Evolutionary conservation across 2,797 vertebrate genomes (phyloP).

Genomic region (Acanthis flammea): DNA sequence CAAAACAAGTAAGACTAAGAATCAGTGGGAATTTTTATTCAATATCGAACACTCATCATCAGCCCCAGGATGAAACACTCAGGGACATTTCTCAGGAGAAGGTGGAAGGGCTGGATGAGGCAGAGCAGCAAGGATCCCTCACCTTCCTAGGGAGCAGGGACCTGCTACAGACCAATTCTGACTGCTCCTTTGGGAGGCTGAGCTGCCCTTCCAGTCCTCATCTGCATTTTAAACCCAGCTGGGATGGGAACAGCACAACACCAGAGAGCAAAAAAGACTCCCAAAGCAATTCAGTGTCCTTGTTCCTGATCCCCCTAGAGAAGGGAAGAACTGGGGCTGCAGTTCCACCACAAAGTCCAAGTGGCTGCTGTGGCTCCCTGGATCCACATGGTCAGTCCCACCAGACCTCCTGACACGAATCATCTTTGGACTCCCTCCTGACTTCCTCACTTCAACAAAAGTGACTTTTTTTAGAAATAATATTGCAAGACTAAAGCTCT

Average conservation of each 20-base stretch:
- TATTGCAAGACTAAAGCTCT: not conserved
- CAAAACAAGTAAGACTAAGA: not conserved
- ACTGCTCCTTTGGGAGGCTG: not conserved
- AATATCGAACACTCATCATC: not conserved
- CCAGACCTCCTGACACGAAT: not conserved
- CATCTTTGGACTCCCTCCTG: not conserved
- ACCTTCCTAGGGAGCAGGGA: not conserved
- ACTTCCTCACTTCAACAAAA: not conserved
- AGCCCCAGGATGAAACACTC: not conserved
- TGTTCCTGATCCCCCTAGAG: not conserved
- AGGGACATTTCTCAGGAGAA: not conserved
- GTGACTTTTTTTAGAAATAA: not conserved
- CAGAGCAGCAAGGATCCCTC: not conserved
- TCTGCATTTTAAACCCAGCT: fast-evolving
- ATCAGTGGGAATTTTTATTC: not conserved
- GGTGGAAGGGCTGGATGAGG: not conserved
- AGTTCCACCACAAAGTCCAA: not conserved
- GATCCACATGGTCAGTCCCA: not conserved
- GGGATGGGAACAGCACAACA: fast-evolving
- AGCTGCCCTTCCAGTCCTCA: not conserved
- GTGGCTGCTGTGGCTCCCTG: not conserved
- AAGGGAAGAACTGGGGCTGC: not conserved
- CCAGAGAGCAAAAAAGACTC: not conserved
- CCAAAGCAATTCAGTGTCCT: not conserved
- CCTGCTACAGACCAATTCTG: not conserved